Conservation (phyloP, 92 coral and sea anemone species). For the Parazoanthus swiftii region DNA sequence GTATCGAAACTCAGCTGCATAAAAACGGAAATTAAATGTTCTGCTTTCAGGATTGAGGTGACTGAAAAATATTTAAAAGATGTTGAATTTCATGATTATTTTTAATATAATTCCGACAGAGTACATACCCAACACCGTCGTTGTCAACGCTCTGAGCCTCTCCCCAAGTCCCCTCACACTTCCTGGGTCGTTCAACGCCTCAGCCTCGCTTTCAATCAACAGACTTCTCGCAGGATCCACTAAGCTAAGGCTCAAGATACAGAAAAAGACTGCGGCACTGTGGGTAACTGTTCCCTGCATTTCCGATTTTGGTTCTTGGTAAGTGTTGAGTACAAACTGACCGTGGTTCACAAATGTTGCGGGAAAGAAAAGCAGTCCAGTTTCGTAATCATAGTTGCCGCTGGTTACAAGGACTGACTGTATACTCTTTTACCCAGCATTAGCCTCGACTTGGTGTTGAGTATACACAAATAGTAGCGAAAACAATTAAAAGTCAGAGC, state of each 20-base stretch:
- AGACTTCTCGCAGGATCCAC: conserved; percentile 42
- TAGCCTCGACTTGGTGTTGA: too few species aligned
- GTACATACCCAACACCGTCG: conserved; percentile 36
- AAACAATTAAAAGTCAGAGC: too few species aligned
- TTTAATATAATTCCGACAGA: background rate
- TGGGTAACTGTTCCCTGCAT: conserved; percentile 50
- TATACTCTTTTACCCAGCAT: too few species aligned
- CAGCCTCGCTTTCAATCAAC: conserved; percentile 42
- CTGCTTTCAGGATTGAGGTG: background rate
- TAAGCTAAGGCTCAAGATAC: conserved; percentile 43
- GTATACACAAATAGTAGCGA: too few species aligned
- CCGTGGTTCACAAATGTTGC: too few species aligned
- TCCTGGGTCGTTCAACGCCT: conserved; percentile 48
- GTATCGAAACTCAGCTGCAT: too few species aligned
- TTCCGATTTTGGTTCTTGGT: conserved; percentile 60
- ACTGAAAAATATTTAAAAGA: too few species aligned
- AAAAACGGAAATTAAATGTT: background rate
- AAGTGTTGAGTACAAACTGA: background rate
- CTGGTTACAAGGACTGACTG: too few species aligned
- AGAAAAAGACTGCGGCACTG: conserved; percentile 13
- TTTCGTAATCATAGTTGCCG: too few species aligned
- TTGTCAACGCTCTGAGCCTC: conserved; percentile 41
- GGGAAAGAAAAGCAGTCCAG: too few species aligned
- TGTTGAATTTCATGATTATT: too few species aligned
- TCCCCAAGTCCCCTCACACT: conserved; percentile 45